phyloP scores from a whole-genome alignment of 2,113 vertebrate species.

The Ascaphus truei region DNA sequence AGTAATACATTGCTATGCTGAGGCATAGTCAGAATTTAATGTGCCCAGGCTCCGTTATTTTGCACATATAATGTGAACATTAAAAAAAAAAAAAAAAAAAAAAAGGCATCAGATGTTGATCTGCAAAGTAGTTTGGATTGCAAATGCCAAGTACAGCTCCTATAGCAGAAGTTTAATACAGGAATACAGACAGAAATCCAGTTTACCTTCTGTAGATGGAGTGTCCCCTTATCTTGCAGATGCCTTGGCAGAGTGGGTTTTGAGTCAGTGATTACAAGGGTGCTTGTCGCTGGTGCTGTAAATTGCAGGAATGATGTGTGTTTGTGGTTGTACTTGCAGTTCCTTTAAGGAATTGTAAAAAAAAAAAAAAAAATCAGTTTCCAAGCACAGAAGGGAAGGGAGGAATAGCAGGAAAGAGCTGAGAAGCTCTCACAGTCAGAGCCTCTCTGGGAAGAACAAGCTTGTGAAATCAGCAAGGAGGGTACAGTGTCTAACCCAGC shows the following conservation, averaged over 20 bases:
- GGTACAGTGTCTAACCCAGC: not conserved
- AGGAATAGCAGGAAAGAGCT: not conserved
- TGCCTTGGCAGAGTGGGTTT: conserved; percentile 2
- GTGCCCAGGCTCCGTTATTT: too few relatives aligned
- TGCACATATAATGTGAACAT: too few relatives aligned
- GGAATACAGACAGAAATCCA: conserved; percentile 4
- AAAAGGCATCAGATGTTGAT: too few relatives aligned
- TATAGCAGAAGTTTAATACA: not conserved
- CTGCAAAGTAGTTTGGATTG: too few relatives aligned
- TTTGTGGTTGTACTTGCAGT: conserved; percentile 11
- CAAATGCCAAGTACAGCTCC: too few relatives aligned
- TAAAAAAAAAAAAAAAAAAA: too few relatives aligned
- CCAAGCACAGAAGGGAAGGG: conserved; percentile 15
- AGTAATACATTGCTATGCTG: too few relatives aligned
- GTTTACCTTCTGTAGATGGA: conserved; percentile 28
- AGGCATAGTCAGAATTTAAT: too few relatives aligned
- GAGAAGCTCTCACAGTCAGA: conserved; percentile 4
- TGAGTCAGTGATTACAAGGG: not conserved
- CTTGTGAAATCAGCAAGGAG: conserved; percentile 14
- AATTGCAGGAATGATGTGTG: not conserved
- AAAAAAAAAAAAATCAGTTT: not conserved
- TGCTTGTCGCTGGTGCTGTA: conserved; percentile 7
- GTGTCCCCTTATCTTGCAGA: conserved; percentile 12
- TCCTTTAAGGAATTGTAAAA: conserved; percentile 6
- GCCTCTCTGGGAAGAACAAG: conserved; percentile 20